Evolutionary conservation across 1,140 invertebrate genomes (phyloP), one percentile per base, ranked within the genome.

Genomic region (Dreissena rostriformis): DNA sequence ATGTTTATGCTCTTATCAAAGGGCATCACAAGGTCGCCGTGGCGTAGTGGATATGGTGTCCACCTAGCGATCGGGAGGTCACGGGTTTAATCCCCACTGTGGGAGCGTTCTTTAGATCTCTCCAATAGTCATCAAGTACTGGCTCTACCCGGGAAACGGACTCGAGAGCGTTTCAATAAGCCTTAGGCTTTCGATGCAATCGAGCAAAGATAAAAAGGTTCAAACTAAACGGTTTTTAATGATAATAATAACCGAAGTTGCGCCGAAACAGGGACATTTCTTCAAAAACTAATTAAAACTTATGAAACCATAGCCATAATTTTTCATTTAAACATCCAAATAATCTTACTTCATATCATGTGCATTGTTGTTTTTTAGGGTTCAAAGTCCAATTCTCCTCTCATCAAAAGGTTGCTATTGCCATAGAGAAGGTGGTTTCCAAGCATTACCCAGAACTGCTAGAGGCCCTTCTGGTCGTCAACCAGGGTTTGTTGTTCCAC

Each of bases 401-500:
- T 8, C 93, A 92, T 83, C 92, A 92, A 5, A 89, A 87, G 75
- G 75, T 93, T 19, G 92, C 91, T 10, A 90, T 89, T 77, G 89
- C 87, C 17, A 88, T 91, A 15, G 88, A 90, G 11, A 90, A 91
- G 66, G 70, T 90, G 0, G 80, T 93, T 67, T 80, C 87, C 19
- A 91, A 90, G 68, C 91, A 92, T 78, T 93, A 93, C 79, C 92
- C 92, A 24, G 92, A 93, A 87, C 84, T 90, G 4, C 89, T 93
- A 1, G 92, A 92, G 0, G 53, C 89, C 65, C 90, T 92, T 53
- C 88, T 92, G 29, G 91, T 90, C 84, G 67, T 93, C 6, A 93
- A 93, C 78, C 91, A 92, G 83, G 92, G 86, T 68, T 75, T 89
- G 0, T 55, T 93, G 1, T 93, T 93, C 68, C 92, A 93, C 22